Evolutionary conservation across 2,888 invertebrate genomes (phyloP), one percentile per base, ranked within the genome.

Genomic region (Watsonalla cultraria): DNA sequence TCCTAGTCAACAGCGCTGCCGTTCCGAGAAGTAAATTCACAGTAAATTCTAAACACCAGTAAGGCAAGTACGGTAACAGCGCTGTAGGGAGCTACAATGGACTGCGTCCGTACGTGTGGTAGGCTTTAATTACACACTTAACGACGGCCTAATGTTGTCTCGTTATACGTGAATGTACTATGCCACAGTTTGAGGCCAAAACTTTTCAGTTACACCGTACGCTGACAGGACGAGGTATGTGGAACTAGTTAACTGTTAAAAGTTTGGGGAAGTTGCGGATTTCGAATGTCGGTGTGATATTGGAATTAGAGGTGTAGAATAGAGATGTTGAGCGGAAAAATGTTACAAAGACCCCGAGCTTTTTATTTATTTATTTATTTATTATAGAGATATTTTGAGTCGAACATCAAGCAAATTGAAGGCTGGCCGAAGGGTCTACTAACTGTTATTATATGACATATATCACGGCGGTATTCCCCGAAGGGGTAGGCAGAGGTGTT

Each of bases 71-170:
- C 35, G 48, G 35, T 48, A 34, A 34, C 48, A 48, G 11, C 45
- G 47, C 39, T 15, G 45, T n/a, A 34, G 51, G 51, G 35, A 45
- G 34, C 39, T 52, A 42, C 64, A 74, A 74, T 66, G 70, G 71
- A 62, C 68, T 63, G 48, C 55, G 51, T 55, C 57, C 64, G 62
- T 69, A 72, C 74, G 75, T 76, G 78, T 61, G 75, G 76, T 62
- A 70, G 69, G 66, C 70, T 80, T 77, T 80, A 82, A 82, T 82
- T 80, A 79, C 77, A 66, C 70, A 70, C 78, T 76, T 78, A 78
- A 79, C 73, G 72, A 69, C 64, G 69, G 68, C 64, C 69, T 71
- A 69, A 71, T 71, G 65, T 60, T 46, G 51, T 51, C 61, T 69
- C 71, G 73, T 76, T 73, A 74, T 60, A 66, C 59, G 58, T 57